These are phyloP conservation scores for Rotaria macrura DNA, from an alignment of 2,888 invertebrate genomes.

Conservation along the genomic window DNA sequence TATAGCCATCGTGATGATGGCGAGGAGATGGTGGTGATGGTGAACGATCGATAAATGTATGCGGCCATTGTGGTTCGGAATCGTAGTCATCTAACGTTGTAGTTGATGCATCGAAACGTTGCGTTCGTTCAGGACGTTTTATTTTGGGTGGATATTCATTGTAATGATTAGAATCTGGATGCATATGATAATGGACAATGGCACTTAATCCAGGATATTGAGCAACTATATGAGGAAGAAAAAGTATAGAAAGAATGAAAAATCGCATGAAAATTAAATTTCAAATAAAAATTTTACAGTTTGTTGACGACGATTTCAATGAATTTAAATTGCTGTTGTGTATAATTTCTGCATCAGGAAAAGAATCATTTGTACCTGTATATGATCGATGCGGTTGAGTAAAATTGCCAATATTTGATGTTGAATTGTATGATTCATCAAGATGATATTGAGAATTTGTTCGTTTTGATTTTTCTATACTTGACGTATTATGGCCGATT, in stretches of 20 bases:
- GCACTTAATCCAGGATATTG: background rate
- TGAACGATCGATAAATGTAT: no score
- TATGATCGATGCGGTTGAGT: background rate
- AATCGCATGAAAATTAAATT: no score
- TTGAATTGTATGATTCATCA: background rate
- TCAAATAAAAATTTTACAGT: background rate
- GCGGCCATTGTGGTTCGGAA: background rate
- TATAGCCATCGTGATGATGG: background rate
- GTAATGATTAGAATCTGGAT: background rate
- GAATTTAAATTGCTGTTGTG: background rate
- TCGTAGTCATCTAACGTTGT: background rate
- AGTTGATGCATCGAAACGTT: background rate
- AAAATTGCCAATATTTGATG: background rate
- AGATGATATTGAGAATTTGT: background rate
- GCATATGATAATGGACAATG: background rate
- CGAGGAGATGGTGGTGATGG: background rate
- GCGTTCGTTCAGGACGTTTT: background rate
- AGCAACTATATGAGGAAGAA: background rate
- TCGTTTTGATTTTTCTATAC: background rate
- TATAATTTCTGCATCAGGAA: background rate
- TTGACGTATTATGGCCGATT: background rate
- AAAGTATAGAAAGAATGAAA: background rate
- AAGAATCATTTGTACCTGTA: background rate
- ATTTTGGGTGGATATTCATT: background rate
- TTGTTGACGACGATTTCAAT: background rate